Evolutionary conservation across 2,797 vertebrate genomes (phyloP), one percentile per base, ranked within the genome.

Genomic region (Decapterus maruadsi): DNA sequence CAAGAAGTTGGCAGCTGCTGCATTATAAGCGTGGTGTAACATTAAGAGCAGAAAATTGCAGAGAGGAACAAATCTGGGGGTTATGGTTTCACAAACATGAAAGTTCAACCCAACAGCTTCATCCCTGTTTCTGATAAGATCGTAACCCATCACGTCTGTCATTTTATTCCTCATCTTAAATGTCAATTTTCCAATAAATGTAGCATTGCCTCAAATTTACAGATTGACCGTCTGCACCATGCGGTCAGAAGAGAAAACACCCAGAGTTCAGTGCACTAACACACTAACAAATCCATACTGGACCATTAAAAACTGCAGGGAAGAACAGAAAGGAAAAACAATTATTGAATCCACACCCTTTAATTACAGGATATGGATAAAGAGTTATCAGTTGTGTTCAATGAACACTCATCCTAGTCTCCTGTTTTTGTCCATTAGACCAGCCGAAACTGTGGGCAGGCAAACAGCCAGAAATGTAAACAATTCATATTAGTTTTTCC

Each of bases 1-100:
- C 50, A 65, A 45, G 67, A 48, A 55, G 22, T 50, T 17, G 43
- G 58, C 60, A 50, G 71, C 65, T 71, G 70, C 70, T 29, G 6
- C 43, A 74, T 36, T 6, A 51, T 45, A 38, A 34, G 3, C 48
- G 26, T 9, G 4, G 22, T 34, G 2, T 43, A 38, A 64, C 58
- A 48, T 29, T 12, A 11, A 50, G 17, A 50, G 31, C 10, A 51
- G 31, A 6, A 31, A 17, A 13, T 40, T 31, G 55, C n/a, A 14
- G 10, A 53, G 7, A 13, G 22, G 9, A 9, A 71, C n/a, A 12
- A 48, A 53, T 55, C 17, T 17, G 16, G 13, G 31, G 43, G 7
- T n/a, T 79, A 22, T 8, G 5, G n/a, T 46, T 42, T 19, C 6
- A 62, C 22, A 8, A 34, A 34, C 8, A 7, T 36, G 43, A 46